Base-by-base conservation (phyloP, 2,113 vertebrate species). In the Brachyhypopomus gauderio region DNA sequence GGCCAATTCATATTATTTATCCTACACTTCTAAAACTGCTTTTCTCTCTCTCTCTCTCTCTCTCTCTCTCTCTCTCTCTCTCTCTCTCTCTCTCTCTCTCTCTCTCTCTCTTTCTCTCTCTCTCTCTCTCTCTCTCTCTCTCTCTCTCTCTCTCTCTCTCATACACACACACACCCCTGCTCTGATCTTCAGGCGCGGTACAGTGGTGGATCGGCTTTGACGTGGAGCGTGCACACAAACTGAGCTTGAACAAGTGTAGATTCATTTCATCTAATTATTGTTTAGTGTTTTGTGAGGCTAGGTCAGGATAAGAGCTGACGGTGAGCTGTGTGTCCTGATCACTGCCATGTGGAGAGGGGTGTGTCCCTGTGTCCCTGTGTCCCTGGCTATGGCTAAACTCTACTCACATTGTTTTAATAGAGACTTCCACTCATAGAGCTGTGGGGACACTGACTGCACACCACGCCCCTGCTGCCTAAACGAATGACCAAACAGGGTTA, bases 401-500 rank as follows among this genome's bases (percentile, higher is more conserved):
- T 38, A 11, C 75, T 79, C 72, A 73, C 86, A 81, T 86, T 90
- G 81, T 73, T 91, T 90, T 88, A 83, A 88, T 88, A 86, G 92
- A 87, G 82, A 79, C 79, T 76, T 82, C 63, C 16, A 83, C 22
- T 79, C 20, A 23, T 72, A 41, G 64, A 66, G 72, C 71, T 7
- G 55, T 59, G 52, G 34, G 56, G 71, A 38, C 62, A 45, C 84
- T 83, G 84, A 45, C 84, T 83, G 84, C 87, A 64, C 36, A 73
- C 87, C 84, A 88, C 55, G 86, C 88, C 45, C 45, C 89, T 89
- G 72, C 83, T 55, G 89, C 83, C 86, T 87, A 83, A 88, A 83
- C 88, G 86, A 88, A 89, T 87, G 86, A 86, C 79, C 85, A 86
- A 87, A 87, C 79, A 87, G 87, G 86, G 85, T 89, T 89, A 71